Evolutionary conservation across 2,113 vertebrate species (phyloP).

Genomic region (Sigmodon hispidus): DNA sequence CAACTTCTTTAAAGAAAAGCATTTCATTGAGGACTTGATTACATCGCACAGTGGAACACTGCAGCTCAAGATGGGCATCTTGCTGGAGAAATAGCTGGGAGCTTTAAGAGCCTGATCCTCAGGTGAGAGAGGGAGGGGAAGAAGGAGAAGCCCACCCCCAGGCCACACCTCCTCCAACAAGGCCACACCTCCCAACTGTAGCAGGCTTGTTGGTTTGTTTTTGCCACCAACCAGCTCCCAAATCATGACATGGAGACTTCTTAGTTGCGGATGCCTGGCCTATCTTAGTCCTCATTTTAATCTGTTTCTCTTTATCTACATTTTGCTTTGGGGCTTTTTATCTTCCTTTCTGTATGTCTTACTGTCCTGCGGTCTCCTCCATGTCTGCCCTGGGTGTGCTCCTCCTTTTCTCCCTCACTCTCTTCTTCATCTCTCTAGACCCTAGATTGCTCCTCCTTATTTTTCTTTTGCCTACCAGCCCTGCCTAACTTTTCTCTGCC

Average conservation of each 20-base stretch:
- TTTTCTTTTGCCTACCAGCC: neutral
- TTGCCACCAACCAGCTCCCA: neutral
- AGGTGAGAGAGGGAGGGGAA: rapidly evolving
- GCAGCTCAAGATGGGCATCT: neutral
- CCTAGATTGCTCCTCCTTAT: neutral
- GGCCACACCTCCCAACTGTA: neutral
- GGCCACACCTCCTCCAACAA: neutral
- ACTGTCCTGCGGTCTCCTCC: no score
- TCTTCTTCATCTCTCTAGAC: neutral
- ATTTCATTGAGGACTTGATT: neutral
- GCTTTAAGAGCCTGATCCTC: neutral
- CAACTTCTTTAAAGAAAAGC: neutral
- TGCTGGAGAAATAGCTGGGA: neutral
- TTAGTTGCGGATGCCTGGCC: neutral
- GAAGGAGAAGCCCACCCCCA: neutral
- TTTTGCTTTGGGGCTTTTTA: neutral
- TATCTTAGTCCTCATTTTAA: neutral
- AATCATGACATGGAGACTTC: neutral
- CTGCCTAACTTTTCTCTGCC: neutral
- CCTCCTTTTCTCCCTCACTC: no score
- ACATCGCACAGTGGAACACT: neutral
- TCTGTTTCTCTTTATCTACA: neutral
- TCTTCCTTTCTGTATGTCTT: neutral
- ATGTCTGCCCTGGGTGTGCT: no score
- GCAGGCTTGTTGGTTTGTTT: neutral